These are phyloP conservation scores for Mionectes olivaceus DNA, from an alignment of 2,797 vertebrate genomes.

Conservation along the genomic window DNA sequence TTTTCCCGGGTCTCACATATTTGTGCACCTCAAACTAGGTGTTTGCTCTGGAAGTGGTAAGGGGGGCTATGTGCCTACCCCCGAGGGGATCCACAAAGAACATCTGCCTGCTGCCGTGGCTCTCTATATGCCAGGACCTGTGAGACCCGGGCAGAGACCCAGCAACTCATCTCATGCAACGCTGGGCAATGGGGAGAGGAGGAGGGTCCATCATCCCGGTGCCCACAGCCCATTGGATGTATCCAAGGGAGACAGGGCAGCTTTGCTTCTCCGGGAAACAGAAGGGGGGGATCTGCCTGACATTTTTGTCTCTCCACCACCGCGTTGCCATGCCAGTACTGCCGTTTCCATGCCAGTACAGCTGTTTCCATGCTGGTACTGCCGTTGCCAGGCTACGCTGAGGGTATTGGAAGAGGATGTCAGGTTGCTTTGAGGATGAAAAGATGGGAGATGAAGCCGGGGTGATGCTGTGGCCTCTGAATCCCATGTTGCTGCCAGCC, in stretches of 20 bases:
- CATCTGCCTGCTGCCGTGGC: too few species aligned
- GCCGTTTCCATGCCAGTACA: not conserved
- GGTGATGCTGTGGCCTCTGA: not conserved
- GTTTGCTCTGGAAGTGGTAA: not conserved
- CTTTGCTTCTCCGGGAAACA: not conserved
- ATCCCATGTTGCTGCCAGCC: not conserved
- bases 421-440: not conserved
- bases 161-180: not conserved
- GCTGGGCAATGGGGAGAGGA: not conserved
- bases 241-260: fast-evolving
- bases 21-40: not conserved
- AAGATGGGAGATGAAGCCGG: fast-evolving
- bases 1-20: not conserved
- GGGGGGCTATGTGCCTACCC: not conserved
- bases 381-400: not conserved
- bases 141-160: not conserved
- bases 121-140: not conserved
- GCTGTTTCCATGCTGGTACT: conserved; percentile 13
- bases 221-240: not conserved
- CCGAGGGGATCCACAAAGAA: fast-evolving
- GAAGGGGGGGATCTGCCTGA: not conserved
- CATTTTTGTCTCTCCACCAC: not conserved
- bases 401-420: conserved; percentile 12
- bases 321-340: not conserved
- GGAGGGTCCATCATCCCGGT: fast-evolving